Percentiles rank a stretch among this genome's conserved stretches.
Evolutionary conservation across 2,888 invertebrate genomes (phyloP).

Genomic region (Epinotia brunnichana): DNA sequence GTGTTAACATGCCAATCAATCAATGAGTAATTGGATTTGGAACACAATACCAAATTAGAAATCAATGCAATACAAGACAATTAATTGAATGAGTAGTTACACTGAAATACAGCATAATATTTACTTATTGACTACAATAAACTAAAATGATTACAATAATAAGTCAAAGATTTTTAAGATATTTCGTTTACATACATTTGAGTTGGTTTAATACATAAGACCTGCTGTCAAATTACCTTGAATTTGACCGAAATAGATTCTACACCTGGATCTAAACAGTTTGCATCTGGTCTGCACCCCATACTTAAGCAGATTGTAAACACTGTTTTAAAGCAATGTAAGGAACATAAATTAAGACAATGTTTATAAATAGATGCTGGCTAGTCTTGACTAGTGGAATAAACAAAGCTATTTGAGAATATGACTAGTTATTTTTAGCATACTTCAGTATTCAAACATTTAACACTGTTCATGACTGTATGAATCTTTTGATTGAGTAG

Average conservation of each 20-base stretch:
- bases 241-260: conserved; percentile 18
- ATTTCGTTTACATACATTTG: background rate
- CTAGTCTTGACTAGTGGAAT: conserved; percentile 21
- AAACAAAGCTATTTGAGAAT: conserved; percentile 21
- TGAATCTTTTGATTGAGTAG: conserved; percentile 3
- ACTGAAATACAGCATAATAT: too few species aligned
- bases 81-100: background rate
- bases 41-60: too few species aligned
- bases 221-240: background rate
- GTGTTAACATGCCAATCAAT: too few species aligned
- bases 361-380: conserved; percentile 29
- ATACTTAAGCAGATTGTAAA: conserved; percentile 15
- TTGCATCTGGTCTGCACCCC: conserved; percentile 16
- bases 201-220: background rate
- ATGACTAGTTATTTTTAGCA: conserved; percentile 12
- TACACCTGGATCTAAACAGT: conserved; percentile 7
- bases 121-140: too few species aligned
- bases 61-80: too few species aligned
- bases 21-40: too few species aligned
- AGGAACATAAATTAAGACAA: conserved; percentile 29
- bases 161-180: too few species aligned
- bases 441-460: background rate
- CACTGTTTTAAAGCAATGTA: conserved; percentile 16
- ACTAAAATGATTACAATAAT: too few species aligned
- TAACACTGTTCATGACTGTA: background rate